These are phyloP conservation scores for Protodeltote pygarga DNA, from an alignment of 2,888 invertebrate species.

Conservation along the genomic window DNA sequence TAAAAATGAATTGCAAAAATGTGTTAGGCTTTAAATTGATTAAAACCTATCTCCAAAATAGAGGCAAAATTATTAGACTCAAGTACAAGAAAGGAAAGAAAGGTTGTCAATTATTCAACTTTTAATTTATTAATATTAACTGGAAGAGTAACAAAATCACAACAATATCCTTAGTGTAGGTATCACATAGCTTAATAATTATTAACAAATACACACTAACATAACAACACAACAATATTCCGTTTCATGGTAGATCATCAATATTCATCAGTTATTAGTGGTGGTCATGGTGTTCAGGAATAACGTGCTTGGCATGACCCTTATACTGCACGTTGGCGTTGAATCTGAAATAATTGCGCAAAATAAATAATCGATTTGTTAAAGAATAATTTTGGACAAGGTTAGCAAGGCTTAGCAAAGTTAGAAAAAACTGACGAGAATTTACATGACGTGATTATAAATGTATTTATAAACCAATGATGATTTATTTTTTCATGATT, in stretches of 20 bases:
- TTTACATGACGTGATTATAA: too few species aligned
- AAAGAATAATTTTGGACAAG: too few species aligned
- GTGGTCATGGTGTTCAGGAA: conserved; percentile 35
- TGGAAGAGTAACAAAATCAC: conserved; percentile 9
- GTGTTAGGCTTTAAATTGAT: too few species aligned
- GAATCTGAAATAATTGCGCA: conserved; percentile 31
- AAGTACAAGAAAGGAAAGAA: too few species aligned
- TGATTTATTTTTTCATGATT: too few species aligned
- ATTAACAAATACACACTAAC: not conserved
- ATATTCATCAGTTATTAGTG: conserved; percentile 53
- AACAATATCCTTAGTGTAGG: conserved; percentile 5
- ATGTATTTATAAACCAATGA: too few species aligned
- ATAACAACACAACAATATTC: not conserved
- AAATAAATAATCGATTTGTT: not conserved
- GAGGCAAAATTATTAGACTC: too few species aligned
- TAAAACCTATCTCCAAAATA: too few species aligned
- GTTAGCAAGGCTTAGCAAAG: too few species aligned
- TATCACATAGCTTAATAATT: conserved; percentile 10
- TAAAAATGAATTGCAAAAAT: too few species aligned
- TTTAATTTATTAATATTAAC: conserved; percentile 13
- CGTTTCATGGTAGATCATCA: not conserved
- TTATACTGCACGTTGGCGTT: conserved; percentile 42
- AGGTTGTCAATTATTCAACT: too few species aligned
- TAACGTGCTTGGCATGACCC: conserved; percentile 48
- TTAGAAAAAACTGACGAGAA: too few species aligned